Base-by-base conservation (phyloP, 23 tunicate genomes). In the Ciona savignyi region DNA sequence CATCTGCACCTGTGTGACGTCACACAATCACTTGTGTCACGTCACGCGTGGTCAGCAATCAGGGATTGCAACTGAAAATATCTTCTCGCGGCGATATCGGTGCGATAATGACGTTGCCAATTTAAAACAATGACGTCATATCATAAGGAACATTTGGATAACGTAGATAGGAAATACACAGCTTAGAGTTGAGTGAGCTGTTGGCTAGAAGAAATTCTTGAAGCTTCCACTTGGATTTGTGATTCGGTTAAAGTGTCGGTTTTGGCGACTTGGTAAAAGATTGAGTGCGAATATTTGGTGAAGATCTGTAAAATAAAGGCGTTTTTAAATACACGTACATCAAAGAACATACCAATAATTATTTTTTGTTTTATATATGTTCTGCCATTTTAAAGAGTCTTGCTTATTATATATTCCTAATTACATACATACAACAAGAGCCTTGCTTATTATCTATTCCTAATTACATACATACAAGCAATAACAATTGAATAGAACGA, bases 191-290 rank as follows among this genome's bases (percentile, higher is more conserved):
- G n/a, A n/a, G n/a, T n/a, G n/a, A n/a, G n/a, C n/a, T n/a, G n/a
- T n/a, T n/a, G n/a, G n/a, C n/a, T n/a, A n/a, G n/a, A n/a, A n/a
- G n/a, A n/a, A 31, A 86, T 66, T 27, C 95, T 77, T 31, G 28
- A 23, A 32, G 63, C 49, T 63, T 87, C 88, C 27, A 15, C 66
- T 25, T 63, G 30, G 20, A 80, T 49, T n/a, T 71, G 21, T 19
- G 81, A 78, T 25, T 71, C 78, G 64, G 62, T 61, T 31, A 87
- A 68, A 21, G 81, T 42, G 30, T 86, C 74, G 4, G 86, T 81
- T 48, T 81, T 87, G 26, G 95, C 95, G 32, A 87, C 95, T 77
- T 87, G 82, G 68, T 87, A 87, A 70, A 87, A 87, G 21, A 87
- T 87, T 24, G 81, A 33, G 32, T 87, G 95, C 15, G 95, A 87